Percentiles rank a stretch among this genome's conserved stretches.
Conservation (phyloP, 2,797 vertebrate genomes). For the Crotalus adamanteus region DNA sequence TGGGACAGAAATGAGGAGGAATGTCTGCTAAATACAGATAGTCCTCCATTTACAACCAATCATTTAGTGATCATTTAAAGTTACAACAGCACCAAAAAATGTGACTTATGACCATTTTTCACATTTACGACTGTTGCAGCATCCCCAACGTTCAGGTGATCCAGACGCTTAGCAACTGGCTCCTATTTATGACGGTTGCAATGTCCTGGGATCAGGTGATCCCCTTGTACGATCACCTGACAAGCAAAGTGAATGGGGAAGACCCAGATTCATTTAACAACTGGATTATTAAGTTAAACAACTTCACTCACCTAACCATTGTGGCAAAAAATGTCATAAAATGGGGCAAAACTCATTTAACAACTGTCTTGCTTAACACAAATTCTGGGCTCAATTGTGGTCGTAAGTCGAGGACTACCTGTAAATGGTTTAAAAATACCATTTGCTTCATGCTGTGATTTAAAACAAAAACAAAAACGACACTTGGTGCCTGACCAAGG, state of each 20-base stretch:
- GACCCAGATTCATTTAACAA: background rate
- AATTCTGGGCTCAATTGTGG: background rate
- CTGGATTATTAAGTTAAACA: background rate
- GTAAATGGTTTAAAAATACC: background rate
- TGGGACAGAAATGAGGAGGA: background rate
- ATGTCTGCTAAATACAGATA: background rate
- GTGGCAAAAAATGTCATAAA: background rate
- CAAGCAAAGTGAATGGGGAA: background rate
- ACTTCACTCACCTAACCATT: background rate
- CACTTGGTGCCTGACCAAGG: background rate
- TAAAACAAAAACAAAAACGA: background rate
- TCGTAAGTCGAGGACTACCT: background rate
- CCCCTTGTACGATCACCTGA: background rate
- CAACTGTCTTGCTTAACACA: background rate
- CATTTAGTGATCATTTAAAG: background rate
- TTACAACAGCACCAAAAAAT: background rate
- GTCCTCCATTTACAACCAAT: background rate
- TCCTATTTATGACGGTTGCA: background rate
- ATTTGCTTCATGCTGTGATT: background rate
- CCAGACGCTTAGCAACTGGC: background rate
- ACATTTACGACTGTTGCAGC: background rate
- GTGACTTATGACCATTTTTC: background rate
- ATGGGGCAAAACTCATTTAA: background rate
- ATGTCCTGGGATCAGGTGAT: background rate
- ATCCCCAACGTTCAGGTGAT: background rate